These are phyloP conservation scores for Lepus americanus DNA, from an alignment of 2,113 vertebrate genomes.

Conservation along the genomic window DNA sequence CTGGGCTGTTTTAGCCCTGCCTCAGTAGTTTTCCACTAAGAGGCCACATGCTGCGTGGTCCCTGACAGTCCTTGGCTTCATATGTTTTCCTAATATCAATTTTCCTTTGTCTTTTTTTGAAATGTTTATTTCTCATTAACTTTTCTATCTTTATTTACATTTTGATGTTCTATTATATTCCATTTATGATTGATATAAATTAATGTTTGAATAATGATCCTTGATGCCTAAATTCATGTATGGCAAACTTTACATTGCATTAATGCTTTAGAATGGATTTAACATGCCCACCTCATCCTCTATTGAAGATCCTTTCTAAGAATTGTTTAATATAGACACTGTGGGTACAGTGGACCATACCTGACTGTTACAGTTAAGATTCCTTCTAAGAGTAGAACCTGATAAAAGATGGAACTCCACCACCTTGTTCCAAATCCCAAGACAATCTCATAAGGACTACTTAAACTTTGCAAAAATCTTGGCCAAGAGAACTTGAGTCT, in stretches of 20 bases:
- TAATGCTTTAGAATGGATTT: not conserved
- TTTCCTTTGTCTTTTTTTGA: not conserved
- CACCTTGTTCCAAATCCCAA: not conserved
- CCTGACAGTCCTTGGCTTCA: not conserved
- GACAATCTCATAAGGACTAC: not conserved
- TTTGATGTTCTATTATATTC: not conserved
- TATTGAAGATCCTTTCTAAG: not conserved
- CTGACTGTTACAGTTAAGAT: not conserved
- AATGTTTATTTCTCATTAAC: not conserved
- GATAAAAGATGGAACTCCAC: not conserved
- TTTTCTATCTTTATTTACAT: slow-evolving; percentile 25
- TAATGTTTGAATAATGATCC: not conserved
- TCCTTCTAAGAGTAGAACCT: not conserved
- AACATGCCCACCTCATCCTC: not conserved
- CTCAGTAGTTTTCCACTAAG: no score
- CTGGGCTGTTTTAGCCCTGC: no score
- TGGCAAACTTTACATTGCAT: not conserved
- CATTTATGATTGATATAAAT: not conserved
- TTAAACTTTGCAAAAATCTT: slow-evolving; percentile 27
- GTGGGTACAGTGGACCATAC: not conserved
- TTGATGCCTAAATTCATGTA: not conserved
- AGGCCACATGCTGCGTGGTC: no score
- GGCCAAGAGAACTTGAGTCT: not conserved
- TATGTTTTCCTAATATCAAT: slow-evolving; percentile 49
- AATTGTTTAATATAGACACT: not conserved